phyloP scores from a whole-genome alignment of 1,140 invertebrate species.

The Drosophila navojoa region DNA sequence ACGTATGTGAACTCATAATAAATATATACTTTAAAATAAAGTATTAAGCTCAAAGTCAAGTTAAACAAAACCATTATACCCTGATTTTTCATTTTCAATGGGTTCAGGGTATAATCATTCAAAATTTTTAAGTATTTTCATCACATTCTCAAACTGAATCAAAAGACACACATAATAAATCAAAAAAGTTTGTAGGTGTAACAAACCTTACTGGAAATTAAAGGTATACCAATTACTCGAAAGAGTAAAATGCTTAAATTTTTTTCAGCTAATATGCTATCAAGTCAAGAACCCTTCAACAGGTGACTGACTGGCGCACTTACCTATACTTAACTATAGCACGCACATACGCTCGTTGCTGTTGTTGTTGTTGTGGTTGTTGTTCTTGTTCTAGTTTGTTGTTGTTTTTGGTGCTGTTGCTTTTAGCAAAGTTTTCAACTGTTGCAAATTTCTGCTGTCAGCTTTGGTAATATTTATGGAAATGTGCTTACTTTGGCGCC shows the following conservation, averaged over 20 bases:
- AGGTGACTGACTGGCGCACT: conserved; percentile 45
- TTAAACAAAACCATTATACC: too few species aligned
- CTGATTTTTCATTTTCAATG: too few species aligned
- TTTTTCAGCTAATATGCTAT: too few species aligned
- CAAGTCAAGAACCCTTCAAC: conserved; percentile 26
- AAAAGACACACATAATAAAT: neutral
- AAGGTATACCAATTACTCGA: neutral
- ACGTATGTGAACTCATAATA: too few species aligned
- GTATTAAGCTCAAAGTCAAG: too few species aligned
- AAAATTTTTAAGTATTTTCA: too few species aligned
- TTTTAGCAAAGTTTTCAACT: conserved; percentile 26
- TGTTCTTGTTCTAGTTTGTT: neutral
- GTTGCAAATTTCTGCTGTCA: conserved; percentile 13
- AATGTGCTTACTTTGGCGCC: conserved; percentile 18
- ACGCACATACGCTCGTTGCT: conserved; percentile 2
- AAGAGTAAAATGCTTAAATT: neutral
- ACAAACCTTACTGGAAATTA: neutral
- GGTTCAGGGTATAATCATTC: too few species aligned
- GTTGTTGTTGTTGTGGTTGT: conserved; percentile 12
- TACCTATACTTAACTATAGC: conserved; percentile 27
- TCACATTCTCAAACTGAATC: neutral
- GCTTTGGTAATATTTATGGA: conserved; percentile 31
- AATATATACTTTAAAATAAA: too few species aligned
- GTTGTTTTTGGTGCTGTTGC: conserved; percentile 4
- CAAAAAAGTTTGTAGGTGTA: neutral